These are phyloP conservation scores for Drosophila anomalata DNA, from an alignment of 2,888 invertebrate genomes.

Conservation along the genomic window DNA sequence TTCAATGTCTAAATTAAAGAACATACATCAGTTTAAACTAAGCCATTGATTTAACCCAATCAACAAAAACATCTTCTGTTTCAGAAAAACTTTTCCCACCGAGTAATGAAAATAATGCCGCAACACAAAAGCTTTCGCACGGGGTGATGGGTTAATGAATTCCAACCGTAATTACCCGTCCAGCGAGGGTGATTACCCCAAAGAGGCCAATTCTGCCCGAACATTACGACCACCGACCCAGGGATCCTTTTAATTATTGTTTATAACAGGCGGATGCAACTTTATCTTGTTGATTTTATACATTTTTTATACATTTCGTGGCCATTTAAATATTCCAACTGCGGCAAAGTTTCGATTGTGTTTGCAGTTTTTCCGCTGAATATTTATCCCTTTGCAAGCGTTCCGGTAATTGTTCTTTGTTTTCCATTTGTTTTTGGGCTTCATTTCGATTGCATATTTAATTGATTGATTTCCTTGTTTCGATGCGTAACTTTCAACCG, in stretches of 20 bases:
- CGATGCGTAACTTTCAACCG: background rate
- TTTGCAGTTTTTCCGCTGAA: conserved; percentile 42
- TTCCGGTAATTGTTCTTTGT: conserved; percentile 58
- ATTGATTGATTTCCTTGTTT: conserved; percentile 50
- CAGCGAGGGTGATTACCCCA: conserved; percentile 45
- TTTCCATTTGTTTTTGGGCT: conserved; percentile 50
- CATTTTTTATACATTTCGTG: conserved; percentile 16
- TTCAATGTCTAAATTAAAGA: background rate
- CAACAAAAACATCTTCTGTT: background rate
- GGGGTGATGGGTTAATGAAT: conserved; percentile 67
- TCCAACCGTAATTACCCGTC: conserved; percentile 63
- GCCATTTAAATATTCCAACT: conserved; percentile 43
- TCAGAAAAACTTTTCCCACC: background rate
- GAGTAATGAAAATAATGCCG: conserved; percentile 1
- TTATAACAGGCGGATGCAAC: conserved; percentile 56
- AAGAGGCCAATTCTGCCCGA: conserved; percentile 1
- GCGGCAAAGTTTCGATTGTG: conserved; percentile 47
- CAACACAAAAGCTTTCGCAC: background rate
- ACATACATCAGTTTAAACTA: background rate
- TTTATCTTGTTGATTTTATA: conserved; percentile 74
- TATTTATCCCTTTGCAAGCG: conserved; percentile 67
- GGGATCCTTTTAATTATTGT: conserved; percentile 75
- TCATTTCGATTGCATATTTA: conserved; percentile 68
- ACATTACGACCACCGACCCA: conserved; percentile 20
- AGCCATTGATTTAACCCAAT: conserved; percentile 2